Conservation (phyloP, 2,888 invertebrate species). For the Eremobia ochroleuca region DNA sequence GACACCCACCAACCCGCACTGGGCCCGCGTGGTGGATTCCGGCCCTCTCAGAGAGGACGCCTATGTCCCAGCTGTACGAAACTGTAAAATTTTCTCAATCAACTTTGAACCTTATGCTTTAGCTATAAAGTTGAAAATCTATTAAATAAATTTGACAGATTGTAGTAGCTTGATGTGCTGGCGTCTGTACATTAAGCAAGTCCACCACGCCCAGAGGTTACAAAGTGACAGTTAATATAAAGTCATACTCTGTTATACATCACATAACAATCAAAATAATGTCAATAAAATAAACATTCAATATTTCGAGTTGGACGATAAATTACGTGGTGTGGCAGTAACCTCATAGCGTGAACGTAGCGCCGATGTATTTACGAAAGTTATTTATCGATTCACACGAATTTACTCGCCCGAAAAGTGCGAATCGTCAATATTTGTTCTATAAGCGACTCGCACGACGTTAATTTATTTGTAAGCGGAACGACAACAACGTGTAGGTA, state of each 20-base stretch:
- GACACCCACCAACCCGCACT: not conserved
- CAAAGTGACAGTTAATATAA: slow-evolving; percentile 22
- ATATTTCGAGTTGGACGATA: slow-evolving; percentile 35
- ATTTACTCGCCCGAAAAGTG: not conserved
- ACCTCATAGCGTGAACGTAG: slow-evolving; percentile 48
- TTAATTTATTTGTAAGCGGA: no score
- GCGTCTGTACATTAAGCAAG: no score
- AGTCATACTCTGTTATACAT: slow-evolving; percentile 50
- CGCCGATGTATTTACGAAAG: slow-evolving; percentile 62
- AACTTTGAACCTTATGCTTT: no score
- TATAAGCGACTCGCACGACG: not conserved
- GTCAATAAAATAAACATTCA: slow-evolving; percentile 61
- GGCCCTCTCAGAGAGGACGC: not conserved
- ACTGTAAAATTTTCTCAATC: no score
- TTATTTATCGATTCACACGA: slow-evolving; percentile 60
- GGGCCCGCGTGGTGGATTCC: not conserved
- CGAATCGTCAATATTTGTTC: not conserved
- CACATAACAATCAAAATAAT: slow-evolving; percentile 60
- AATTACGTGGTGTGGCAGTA: slow-evolving; percentile 35
- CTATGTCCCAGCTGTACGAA: no score
- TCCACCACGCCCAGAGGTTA: slow-evolving; percentile 2
- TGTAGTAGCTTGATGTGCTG: no score
- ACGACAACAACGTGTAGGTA: no score
- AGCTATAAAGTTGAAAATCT: no score
- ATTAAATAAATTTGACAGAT: no score